Conservation (phyloP, 2,113 vertebrate species). For the Hyperopisus bebe region DNA sequence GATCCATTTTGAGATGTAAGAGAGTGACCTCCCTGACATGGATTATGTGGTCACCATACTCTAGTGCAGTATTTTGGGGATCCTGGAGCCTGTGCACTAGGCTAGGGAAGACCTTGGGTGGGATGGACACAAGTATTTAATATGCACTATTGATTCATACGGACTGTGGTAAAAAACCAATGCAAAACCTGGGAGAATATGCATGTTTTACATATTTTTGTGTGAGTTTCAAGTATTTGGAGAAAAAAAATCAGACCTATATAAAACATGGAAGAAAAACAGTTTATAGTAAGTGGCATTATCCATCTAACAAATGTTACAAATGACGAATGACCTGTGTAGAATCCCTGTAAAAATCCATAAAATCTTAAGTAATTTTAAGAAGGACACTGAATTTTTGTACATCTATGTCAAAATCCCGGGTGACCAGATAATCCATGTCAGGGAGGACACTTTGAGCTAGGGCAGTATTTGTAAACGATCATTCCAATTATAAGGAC, state of each 20-base stretch:
- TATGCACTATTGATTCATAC: background rate
- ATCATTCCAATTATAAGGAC: background rate
- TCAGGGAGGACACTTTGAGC: background rate
- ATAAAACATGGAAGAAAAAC: background rate
- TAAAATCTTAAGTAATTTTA: background rate
- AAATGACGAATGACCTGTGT: background rate
- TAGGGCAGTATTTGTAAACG: background rate
- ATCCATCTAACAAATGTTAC: background rate
- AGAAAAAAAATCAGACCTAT: background rate
- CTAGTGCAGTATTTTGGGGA: background rate
- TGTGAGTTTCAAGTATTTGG: background rate
- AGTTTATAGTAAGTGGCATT: background rate
- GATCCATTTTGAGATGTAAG: background rate
- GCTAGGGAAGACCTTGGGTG: background rate
- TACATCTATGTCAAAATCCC: background rate
- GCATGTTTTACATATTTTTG: background rate
- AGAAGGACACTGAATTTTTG: background rate
- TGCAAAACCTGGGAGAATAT: background rate
- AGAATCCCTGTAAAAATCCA: background rate
- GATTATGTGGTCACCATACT: background rate
- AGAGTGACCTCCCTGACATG: background rate
- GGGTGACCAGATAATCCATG: background rate
- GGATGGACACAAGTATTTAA: background rate
- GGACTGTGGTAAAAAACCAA: background rate
- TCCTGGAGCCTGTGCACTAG: background rate